Percentiles rank a stretch among this genome's conserved stretches.
Evolutionary conservation across 2,797 vertebrate species (phyloP).

Genomic region (Eulemur mongoz): DNA sequence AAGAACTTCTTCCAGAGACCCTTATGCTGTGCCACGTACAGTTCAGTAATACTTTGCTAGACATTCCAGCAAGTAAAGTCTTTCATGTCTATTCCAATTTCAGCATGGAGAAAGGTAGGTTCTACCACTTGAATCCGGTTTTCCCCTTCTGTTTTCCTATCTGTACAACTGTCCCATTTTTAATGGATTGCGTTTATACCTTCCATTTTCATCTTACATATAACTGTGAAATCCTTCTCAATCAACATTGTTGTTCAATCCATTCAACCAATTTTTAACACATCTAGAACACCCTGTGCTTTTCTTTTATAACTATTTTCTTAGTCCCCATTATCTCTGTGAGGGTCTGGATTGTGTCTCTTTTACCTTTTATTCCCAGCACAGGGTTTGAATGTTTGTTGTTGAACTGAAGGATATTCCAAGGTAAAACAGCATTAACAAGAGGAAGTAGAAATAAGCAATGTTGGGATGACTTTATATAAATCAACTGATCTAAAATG

Average conservation of each 20-base stretch:
- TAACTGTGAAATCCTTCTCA: neutral
- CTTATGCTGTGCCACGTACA: conserved; percentile 77
- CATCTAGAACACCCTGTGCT: neutral
- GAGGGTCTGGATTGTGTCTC: neutral
- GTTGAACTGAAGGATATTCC: neutral
- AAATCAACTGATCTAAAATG: neutral
- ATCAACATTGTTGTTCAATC: neutral
- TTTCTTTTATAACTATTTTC: neutral
- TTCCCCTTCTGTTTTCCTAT: neutral
- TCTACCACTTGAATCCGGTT: neutral
- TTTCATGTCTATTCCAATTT: conserved; percentile 74
- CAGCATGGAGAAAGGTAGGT: conserved; percentile 77
- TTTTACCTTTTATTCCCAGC: neutral
- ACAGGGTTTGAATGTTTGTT: neutral
- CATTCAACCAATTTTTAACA: neutral
- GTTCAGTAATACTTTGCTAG: conserved; percentile 71
- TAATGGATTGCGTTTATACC: neutral
- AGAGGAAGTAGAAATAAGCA: neutral
- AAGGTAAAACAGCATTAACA: neutral
- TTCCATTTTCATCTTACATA: neutral
- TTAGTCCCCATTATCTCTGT: neutral
- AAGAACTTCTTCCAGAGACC: conserved; percentile 71
- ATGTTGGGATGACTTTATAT: neutral
- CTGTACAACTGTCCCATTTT: neutral
- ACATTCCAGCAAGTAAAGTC: conserved; percentile 74